A percentile compares a stretch with the other conserved stretches of the same genome.
These are phyloP conservation scores for Serripes groenlandicus DNA, from an alignment of 2,888 invertebrate genomes.

Conservation along the genomic window DNA sequence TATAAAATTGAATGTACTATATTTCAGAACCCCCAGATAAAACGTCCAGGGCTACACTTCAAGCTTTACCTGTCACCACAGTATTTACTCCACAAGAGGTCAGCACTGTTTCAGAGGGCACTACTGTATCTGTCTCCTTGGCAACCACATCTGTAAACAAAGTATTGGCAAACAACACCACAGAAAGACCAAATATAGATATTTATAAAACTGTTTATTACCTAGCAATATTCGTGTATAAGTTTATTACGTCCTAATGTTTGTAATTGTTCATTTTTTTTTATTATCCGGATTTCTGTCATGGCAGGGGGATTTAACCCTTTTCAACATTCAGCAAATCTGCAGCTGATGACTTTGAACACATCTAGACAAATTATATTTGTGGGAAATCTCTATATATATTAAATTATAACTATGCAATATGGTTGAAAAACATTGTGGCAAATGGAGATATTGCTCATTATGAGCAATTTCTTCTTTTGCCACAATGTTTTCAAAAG, in stretches of 20 bases:
- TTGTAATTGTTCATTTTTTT: not conserved
- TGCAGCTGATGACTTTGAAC: too few species aligned
- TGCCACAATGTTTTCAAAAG: not conserved
- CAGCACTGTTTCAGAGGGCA: conserved; percentile 31
- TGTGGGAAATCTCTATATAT: too few species aligned
- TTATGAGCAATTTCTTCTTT: conserved; percentile 5
- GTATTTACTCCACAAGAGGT: conserved; percentile 40
- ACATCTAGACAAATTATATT: too few species aligned
- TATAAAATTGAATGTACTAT: too few species aligned
- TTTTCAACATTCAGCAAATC: too few species aligned
- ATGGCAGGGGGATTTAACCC: too few species aligned
- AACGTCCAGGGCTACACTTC: not conserved
- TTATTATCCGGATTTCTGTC: too few species aligned
- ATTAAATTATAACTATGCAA: too few species aligned
- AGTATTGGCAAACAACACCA: not conserved
- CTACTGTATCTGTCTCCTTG: conserved; percentile 32
- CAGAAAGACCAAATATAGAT: conserved; percentile 24
- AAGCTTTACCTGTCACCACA: conserved; percentile 35
- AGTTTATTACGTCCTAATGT: conserved; percentile 46
- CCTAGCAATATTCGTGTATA: conserved; percentile 59
- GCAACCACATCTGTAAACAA: conserved; percentile 33
- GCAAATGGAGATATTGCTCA: not conserved
- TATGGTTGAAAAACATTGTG: conserved; percentile 1
- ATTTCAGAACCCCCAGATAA: conserved; percentile 65
- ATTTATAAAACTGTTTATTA: conserved; percentile 63